A percentile compares a stretch with the other conserved stretches of the same genome.
Conservation (phyloP, 2,888 invertebrate species). For the Venusia cambrica region DNA sequence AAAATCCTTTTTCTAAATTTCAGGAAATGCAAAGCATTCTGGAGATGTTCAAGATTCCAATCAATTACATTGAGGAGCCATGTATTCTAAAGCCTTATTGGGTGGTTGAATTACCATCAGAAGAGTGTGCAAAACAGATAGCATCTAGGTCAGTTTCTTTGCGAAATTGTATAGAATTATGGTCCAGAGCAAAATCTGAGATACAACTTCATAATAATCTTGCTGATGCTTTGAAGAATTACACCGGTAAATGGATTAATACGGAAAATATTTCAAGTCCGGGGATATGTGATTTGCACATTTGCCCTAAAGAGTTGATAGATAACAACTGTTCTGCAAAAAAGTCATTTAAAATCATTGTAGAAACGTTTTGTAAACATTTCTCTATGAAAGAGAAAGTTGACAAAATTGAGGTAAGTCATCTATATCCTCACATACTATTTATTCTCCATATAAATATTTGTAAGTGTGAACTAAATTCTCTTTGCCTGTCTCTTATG, state of each 20-base stretch:
- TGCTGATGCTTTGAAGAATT: slow-evolving; percentile 61
- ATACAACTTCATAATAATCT: slow-evolving; percentile 84
- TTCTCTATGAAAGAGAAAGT: slow-evolving; percentile 90
- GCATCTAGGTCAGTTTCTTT: slow-evolving; percentile 91
- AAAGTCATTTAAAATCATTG: slow-evolving; percentile 89
- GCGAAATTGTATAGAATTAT: slow-evolving; percentile 89
- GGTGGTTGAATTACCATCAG: slow-evolving; percentile 88
- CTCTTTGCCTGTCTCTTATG: no score
- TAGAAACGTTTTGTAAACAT: slow-evolving; percentile 95
- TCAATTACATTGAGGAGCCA: slow-evolving; percentile 81
- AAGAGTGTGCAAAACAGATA: slow-evolving; percentile 85
- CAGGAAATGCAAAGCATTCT: slow-evolving; percentile 91
- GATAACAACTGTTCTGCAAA: slow-evolving; percentile 74
- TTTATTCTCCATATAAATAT: no score
- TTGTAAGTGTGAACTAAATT: no score
- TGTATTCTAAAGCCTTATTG: slow-evolving; percentile 87
- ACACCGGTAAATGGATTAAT: slow-evolving; percentile 46
- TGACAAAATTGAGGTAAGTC: slow-evolving; percentile 89
- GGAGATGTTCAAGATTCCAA: slow-evolving; percentile 81
- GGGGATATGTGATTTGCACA: slow-evolving; percentile 36
- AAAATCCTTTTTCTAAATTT: slow-evolving; percentile 39
- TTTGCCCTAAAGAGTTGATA: slow-evolving; percentile 77
- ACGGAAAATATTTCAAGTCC: slow-evolving; percentile 22
- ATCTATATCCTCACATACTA: no score
- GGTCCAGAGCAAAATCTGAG: slow-evolving; percentile 84